Conservation (phyloP, 2,888 invertebrate genomes). For the Pedicia rivosa region DNA sequence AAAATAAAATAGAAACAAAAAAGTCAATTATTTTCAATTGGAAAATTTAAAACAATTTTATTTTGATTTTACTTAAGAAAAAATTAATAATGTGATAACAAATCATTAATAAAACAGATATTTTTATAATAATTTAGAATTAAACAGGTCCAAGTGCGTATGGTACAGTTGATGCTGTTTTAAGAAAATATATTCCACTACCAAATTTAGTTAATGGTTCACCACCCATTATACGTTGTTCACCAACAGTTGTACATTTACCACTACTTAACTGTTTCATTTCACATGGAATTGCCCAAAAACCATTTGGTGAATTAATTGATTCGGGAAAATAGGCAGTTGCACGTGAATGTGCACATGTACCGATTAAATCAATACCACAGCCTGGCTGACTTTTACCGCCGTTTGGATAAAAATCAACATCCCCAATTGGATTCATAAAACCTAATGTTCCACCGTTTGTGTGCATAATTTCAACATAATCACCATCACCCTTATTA, state of each 20-base stretch:
- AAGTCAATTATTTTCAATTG: too few species aligned
- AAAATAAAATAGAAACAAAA: too few species aligned
- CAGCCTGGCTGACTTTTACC: conserved; percentile 28
- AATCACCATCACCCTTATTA: neutral
- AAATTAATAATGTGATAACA: too few species aligned
- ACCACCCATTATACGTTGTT: conserved; percentile 23
- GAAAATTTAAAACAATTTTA: too few species aligned
- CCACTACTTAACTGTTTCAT: too few species aligned
- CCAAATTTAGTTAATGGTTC: conserved; percentile 20
- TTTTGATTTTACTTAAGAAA: too few species aligned
- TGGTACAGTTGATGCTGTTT: neutral
- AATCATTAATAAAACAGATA: too few species aligned
- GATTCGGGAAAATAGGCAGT: conserved; percentile 26
- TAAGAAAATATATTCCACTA: conserved; percentile 18
- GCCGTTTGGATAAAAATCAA: conserved; percentile 30
- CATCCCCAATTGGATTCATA: conserved; percentile 21
- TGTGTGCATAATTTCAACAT: neutral
- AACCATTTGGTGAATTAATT: conserved; percentile 12
- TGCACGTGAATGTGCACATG: conserved; percentile 22
- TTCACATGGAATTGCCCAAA: conserved; percentile 8
- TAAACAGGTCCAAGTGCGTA: too few species aligned
- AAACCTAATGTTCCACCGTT: conserved; percentile 23
- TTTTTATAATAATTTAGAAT: too few species aligned
- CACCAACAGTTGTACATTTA: conserved; percentile 20
- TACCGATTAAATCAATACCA: conserved; percentile 12